These are phyloP conservation scores for Piscicola geometra DNA, from an alignment of 2,888 invertebrate species.

Conservation along the genomic window DNA sequence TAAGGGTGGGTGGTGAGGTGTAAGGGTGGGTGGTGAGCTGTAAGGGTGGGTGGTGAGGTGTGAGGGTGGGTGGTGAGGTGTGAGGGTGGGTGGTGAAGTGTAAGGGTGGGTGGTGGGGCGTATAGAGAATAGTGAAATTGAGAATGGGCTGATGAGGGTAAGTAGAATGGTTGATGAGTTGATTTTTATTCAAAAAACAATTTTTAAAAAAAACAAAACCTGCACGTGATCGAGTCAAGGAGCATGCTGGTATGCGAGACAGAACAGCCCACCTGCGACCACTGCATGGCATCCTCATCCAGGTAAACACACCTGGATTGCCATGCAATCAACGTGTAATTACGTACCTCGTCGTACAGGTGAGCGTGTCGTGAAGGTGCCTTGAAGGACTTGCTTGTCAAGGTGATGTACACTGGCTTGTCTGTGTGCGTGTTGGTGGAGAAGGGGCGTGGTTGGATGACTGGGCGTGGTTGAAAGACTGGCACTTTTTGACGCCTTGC, in stretches of 20 bases:
- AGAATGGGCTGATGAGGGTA: not conserved
- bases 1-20: too few species aligned
- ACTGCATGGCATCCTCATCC: constrained; percentile 45
- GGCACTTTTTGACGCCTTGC: too few species aligned
- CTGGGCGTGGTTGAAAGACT: too few species aligned
- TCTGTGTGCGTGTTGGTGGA: not conserved
- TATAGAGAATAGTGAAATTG: too few species aligned
- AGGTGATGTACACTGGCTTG: not conserved
- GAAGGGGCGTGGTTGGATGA: not conserved
- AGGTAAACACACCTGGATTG: constrained; percentile 52
- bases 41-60: too few species aligned
- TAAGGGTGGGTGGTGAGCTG: too few species aligned
- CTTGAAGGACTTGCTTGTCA: not conserved
- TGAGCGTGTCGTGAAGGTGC: not conserved
- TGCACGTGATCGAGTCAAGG: constrained; percentile 39
- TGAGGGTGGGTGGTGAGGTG: too few species aligned
- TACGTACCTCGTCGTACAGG: constrained; percentile 45
- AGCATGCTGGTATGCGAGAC: constrained; percentile 46
- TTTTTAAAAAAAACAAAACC: not conserved
- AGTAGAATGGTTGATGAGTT: not conserved
- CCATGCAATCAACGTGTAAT: constrained; percentile 51
- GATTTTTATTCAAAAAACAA: constrained; percentile 11
- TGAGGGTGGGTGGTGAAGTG: too few species aligned
- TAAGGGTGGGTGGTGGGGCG: too few species aligned
- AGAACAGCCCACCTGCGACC: constrained; percentile 50